Conservation (phyloP, 2,113 vertebrate genomes). For the Stercorarius parasiticus region DNA sequence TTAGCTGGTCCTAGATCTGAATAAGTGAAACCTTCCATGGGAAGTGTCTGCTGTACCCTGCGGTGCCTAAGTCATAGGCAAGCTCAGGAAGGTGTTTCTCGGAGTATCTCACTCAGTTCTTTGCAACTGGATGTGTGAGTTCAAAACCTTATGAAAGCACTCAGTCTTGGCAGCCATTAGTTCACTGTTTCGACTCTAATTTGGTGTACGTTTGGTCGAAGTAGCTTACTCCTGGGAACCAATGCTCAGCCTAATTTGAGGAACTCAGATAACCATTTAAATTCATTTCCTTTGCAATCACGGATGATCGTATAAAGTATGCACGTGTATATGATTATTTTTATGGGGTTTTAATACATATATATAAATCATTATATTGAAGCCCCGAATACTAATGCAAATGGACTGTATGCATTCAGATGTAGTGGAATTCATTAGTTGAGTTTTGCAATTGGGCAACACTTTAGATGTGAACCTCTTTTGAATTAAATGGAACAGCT, state of each 20-base stretch:
- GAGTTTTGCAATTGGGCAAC: neutral
- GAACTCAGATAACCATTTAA: neutral
- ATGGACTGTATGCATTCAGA: neutral
- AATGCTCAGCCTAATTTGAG: neutral
- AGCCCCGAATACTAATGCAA: neutral
- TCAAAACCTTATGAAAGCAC: neutral
- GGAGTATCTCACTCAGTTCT: neutral
- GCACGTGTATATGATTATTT: neutral
- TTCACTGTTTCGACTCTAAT: neutral
- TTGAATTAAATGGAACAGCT: neutral
- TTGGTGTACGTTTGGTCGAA: fast-evolving
- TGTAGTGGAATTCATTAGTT: neutral
- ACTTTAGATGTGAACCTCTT: neutral
- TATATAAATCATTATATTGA: neutral
- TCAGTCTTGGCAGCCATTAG: neutral
- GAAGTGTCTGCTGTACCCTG: neutral
- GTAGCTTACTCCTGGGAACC: neutral
- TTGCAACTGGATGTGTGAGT: neutral
- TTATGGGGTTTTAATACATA: neutral
- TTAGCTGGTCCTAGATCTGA: neutral
- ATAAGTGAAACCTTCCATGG: neutral
- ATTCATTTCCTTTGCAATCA: neutral
- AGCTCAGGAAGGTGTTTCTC: neutral
- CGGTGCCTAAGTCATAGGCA: fast-evolving
- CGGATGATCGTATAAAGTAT: neutral